Evolutionary conservation across 1,140 invertebrate species (phyloP), one percentile per base, ranked within the genome.

Genomic region (Monomorium pharaonis): DNA sequence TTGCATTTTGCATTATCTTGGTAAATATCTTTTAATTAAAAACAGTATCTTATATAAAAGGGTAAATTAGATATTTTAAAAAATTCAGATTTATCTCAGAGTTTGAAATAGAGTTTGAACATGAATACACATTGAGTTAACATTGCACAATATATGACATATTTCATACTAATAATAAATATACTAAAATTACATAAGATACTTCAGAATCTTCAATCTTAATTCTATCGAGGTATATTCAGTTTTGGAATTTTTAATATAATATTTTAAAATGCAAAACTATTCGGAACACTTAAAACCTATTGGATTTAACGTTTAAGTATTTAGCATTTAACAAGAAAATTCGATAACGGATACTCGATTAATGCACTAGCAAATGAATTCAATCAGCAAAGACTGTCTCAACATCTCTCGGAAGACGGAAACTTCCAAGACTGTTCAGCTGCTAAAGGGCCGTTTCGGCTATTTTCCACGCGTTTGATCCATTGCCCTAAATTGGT

Each of bases 401-500:
- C 42, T 72, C n/a, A 47, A 74, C 51, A 83, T 83, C 47, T 72
- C 65, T 27, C 37, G 44, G 24, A 81, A 81, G 51, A 37, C 24
- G 42, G n/a, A 74, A 83, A 83, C 78, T 83, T 83, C 42, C 44
- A 74, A 77, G 47, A 80, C 77, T 63, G 21, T 60, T 58, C 65
- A 33, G 30, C 51, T 74, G 51, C 78, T 74, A 72, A 83, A 83
- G 65, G 44, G 67, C 21, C 78, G 67, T 56, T 83, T 83, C 37
- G 69, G 78, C 78, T 83, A 83, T 83, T 83, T 83, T 86, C 77
- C 33, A 49, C 67, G 37, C 69, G 67, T 44, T 56, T 67, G 85
- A 86, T 86, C 65, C 60, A 84, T 86, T 63, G 69, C 62, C 58
- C 42, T 67, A 75, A 86, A 86, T 86, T 84, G 77, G 18, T 58